Evolutionary conservation across 2,113 vertebrate genomes (phyloP).

Genomic region (Micromys minutus): DNA sequence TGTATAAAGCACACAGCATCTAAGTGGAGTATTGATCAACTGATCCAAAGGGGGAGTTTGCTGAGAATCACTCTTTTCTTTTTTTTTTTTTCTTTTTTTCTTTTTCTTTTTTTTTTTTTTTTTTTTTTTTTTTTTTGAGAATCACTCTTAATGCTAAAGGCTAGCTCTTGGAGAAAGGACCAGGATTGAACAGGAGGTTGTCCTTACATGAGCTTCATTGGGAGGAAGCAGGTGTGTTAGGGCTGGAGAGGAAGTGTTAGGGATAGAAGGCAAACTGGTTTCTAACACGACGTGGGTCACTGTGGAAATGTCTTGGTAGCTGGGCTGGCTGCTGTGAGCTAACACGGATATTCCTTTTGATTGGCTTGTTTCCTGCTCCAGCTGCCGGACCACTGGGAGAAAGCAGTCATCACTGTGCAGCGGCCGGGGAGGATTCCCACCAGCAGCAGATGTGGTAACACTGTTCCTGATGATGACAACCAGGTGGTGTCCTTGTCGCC

Average conservation of each 20-base stretch:
- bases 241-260: background rate
- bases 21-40: background rate
- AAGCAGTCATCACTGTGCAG: conserved; percentile 91
- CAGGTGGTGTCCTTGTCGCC: conserved; percentile 94
- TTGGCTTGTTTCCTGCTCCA: conserved; percentile 70
- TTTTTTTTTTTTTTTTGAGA: too few species aligned
- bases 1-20: background rate
- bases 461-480: conserved; percentile 95
- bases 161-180: background rate
- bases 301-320: background rate
- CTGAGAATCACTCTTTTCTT: background rate
- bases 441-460: conserved; percentile 95
- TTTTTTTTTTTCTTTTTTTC: too few species aligned
- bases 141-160: background rate
- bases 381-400: conserved; percentile 98
- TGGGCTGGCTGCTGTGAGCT: background rate
- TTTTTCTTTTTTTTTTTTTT: too few species aligned
- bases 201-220: background rate
- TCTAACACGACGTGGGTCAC: background rate
- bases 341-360: background rate
- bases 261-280: background rate
- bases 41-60: background rate
- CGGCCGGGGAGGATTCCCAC: conserved; percentile 91
- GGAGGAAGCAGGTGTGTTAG: background rate
- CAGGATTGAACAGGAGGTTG: background rate